phyloP scores from a whole-genome alignment of 2,888 invertebrate species.

The Catocala nupta region DNA sequence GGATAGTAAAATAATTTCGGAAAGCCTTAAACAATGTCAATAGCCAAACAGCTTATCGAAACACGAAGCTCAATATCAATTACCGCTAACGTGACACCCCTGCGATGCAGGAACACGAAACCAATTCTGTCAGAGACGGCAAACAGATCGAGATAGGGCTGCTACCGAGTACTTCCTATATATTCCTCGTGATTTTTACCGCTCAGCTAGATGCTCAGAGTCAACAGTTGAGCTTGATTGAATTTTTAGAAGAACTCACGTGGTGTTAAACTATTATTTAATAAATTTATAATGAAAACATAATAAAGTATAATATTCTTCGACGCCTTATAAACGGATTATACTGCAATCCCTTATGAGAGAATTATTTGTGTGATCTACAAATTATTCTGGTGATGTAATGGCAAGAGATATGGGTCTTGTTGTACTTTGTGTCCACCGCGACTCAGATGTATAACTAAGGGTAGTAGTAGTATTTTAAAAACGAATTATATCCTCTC shows the following conservation, averaged over 20 bases:
- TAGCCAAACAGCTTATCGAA: not conserved
- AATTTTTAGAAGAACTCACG: conserved; percentile 35
- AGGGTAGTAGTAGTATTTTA: too few species aligned
- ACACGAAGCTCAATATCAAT: conserved; percentile 27
- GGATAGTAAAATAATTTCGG: not conserved
- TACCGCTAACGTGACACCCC: conserved; percentile 44
- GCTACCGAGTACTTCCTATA: conserved; percentile 39
- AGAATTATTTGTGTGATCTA: too few species aligned
- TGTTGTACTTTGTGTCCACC: too few species aligned
- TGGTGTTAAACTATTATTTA: not conserved
- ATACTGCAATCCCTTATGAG: too few species aligned
- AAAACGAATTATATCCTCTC: too few species aligned
- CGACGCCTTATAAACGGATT: too few species aligned
- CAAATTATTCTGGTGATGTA: too few species aligned
- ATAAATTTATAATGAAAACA: too few species aligned
- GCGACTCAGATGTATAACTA: too few species aligned
- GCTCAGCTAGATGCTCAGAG: conserved; percentile 32
- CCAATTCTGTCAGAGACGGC: conserved; percentile 64
- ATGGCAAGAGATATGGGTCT: too few species aligned
- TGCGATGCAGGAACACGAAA: conserved; percentile 71
- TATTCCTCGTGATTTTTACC: conserved; percentile 36
- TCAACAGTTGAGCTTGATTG: conserved; percentile 47
- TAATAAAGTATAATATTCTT: too few species aligned
- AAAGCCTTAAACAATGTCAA: not conserved
- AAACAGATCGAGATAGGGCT: conserved; percentile 61